These are phyloP conservation scores for Choristoneura fumiferana DNA, from an alignment of 1,140 invertebrate genomes.

Conservation along the genomic window DNA sequence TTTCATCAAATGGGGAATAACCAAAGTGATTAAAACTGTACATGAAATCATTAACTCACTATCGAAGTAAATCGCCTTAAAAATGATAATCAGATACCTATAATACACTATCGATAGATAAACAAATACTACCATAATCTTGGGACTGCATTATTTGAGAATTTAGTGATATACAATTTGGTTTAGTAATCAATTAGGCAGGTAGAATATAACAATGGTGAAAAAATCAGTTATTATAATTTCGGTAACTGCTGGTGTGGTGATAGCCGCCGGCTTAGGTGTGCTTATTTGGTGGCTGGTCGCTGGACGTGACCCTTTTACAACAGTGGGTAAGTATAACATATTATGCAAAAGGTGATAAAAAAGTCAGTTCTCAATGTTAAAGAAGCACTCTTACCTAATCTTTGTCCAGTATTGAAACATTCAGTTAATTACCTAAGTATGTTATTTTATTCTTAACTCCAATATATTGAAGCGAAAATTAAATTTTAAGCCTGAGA, in stretches of 20 bases:
- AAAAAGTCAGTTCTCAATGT: too few species aligned
- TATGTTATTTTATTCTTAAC: too few species aligned
- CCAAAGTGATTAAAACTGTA: background rate
- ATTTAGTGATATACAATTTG: too few species aligned
- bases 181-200: background rate
- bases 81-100: slow-evolving; percentile 6
- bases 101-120: slow-evolving; percentile 7
- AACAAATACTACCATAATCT: background rate
- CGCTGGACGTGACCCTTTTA: slow-evolving; percentile 24
- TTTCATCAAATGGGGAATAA: background rate
- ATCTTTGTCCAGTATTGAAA: too few species aligned
- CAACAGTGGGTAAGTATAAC: slow-evolving; percentile 42
- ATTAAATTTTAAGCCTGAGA: too few species aligned
- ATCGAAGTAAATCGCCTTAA: slow-evolving; percentile 9
- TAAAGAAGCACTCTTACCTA: too few species aligned
- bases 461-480: too few species aligned
- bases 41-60: background rate
- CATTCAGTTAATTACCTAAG: too few species aligned
- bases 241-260: slow-evolving; percentile 25
- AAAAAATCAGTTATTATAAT: slow-evolving; percentile 35
- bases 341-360: too few species aligned
- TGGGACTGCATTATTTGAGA: background rate
- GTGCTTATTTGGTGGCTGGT: slow-evolving; percentile 60
- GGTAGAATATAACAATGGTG: slow-evolving; percentile 27
- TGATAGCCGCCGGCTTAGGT: slow-evolving; percentile 37